A percentile compares a stretch with the other conserved stretches of the same genome.
phyloP scores from a whole-genome alignment of 2,113 vertebrate species.

The Chionis minor region DNA sequence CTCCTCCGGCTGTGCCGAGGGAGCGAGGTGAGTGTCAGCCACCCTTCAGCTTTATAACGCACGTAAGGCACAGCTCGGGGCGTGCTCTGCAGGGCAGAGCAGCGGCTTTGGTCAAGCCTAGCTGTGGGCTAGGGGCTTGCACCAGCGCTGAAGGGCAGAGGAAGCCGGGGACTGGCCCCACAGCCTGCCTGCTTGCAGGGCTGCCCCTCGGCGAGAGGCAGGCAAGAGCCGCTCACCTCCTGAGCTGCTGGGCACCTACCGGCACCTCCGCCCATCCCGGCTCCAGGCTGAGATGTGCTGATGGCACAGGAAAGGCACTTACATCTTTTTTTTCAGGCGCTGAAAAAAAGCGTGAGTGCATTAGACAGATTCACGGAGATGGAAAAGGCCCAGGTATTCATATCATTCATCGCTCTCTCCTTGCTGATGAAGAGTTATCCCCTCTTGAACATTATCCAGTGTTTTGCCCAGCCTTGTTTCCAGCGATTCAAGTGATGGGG shows the following conservation, averaged over 20 bases:
- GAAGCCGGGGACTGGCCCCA: fast-evolving
- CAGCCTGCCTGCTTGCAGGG: not conserved
- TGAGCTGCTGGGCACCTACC: not conserved
- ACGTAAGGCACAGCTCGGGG: not conserved
- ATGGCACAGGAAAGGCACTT: conserved; percentile 9
- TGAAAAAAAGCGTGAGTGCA: not conserved
- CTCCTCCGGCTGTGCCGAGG: not conserved
- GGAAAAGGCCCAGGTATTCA: conserved; percentile 1
- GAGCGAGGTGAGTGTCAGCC: not conserved
- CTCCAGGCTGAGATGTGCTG: not conserved
- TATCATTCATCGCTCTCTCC: not conserved
- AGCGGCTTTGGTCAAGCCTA: not conserved
- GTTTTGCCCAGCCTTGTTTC: conserved; percentile 37
- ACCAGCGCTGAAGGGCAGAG: not conserved
- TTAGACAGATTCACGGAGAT: not conserved
- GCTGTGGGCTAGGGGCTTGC: not conserved
- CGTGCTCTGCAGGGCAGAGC: not conserved
- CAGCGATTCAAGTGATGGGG: conserved; percentile 13
- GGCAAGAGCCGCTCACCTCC: fast-evolving
- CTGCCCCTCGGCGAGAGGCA: not conserved
- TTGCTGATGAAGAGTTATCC: conserved; percentile 37
- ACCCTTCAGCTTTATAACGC: not conserved
- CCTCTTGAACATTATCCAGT: conserved; percentile 17
- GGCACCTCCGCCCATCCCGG: not conserved
- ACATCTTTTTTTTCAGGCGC: not conserved